Evolutionary conservation across 2,888 invertebrate species (phyloP), one percentile per base, ranked within the genome.

Genomic region (Cryptops parisi): DNA sequence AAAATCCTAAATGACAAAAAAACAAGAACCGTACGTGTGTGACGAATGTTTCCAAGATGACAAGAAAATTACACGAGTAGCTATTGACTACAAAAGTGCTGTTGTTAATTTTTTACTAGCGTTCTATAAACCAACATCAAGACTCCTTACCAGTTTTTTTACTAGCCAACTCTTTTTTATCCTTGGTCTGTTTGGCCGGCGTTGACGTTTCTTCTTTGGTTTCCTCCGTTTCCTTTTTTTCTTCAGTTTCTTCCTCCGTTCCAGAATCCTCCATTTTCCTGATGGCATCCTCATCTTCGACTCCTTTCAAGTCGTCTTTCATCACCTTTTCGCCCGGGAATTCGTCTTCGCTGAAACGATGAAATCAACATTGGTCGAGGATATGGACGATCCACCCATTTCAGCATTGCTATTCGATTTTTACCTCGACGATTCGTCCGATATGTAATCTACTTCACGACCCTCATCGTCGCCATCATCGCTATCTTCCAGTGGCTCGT

Each of bases 381-480:
- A n/a, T n/a, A n/a, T n/a, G n/a, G n/a, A n/a, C n/a, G n/a, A n/a
- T n/a, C n/a, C n/a, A n/a, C n/a, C n/a, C n/a, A n/a, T 15, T 15
- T 33, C 33, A 33, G 6, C 33, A 33, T 9, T 15, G 15, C 15
- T 33, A 6, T 33, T 6, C 33, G 15, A 6, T 53, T 21, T 33
- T 52, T 41, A 57, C 39, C 54, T 55, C 1, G 63, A 62, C 1
- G 84, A 84, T 0, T 84, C 84, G 65, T 87, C 87, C 0, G 89
- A 87, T 64, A 94, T 93, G 65, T 96, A 96, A 70, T 96, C 96
- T 60, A 82, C 77, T 73, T 97, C 96, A 51, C 87, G 71, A 0
- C 94, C 94, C 71, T 96, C 96, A 63, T 88, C 91, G 67, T 97
- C 94, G 0, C 93, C 94, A 67, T 96, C 94, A 68, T 96, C 96